Conservation (phyloP, 2,888 invertebrate genomes). For the Scelioninae gen. 1 region DNA sequence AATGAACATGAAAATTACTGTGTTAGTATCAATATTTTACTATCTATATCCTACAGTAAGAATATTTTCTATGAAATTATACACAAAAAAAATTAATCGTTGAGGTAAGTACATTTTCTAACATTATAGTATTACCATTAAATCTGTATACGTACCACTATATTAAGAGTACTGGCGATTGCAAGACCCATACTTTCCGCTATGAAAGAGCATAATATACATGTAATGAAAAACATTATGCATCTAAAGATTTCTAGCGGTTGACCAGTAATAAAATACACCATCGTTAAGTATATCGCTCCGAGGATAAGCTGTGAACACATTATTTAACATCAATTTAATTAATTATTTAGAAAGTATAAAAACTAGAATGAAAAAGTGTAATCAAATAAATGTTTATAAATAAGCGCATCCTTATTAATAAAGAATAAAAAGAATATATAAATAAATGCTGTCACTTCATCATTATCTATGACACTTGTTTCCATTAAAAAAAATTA, state of each 20-base stretch:
- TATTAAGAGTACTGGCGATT: slow-evolving; percentile 90
- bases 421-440: not conserved
- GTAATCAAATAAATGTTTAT: too few relatives aligned
- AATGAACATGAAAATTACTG: too few relatives aligned
- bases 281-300: slow-evolving; percentile 88
- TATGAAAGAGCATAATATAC: slow-evolving; percentile 89
- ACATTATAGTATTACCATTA: not conserved
- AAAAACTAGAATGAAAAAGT: too few relatives aligned
- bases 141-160: slow-evolving; percentile 88
- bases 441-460: too few relatives aligned
- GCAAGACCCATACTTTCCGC: slow-evolving; percentile 92
- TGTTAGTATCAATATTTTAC: too few relatives aligned
- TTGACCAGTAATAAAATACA: slow-evolving; percentile 91
- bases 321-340: slow-evolving; percentile 7
- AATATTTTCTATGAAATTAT: too few relatives aligned
- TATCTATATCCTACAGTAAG: too few relatives aligned
- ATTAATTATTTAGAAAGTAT: not conserved
- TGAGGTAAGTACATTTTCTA: too few relatives aligned
- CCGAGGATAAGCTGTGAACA: slow-evolving; percentile 86
- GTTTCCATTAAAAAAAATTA: too few relatives aligned
- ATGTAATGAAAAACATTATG: slow-evolving; percentile 88
- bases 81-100: too few relatives aligned
- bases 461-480: too few relatives aligned
- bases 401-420: too few relatives aligned
- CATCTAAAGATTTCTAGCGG: slow-evolving; percentile 89